Evolutionary conservation across 2,888 invertebrate species (phyloP), one percentile per base, ranked within the genome.

Genomic region (Beris morrisii): DNA sequence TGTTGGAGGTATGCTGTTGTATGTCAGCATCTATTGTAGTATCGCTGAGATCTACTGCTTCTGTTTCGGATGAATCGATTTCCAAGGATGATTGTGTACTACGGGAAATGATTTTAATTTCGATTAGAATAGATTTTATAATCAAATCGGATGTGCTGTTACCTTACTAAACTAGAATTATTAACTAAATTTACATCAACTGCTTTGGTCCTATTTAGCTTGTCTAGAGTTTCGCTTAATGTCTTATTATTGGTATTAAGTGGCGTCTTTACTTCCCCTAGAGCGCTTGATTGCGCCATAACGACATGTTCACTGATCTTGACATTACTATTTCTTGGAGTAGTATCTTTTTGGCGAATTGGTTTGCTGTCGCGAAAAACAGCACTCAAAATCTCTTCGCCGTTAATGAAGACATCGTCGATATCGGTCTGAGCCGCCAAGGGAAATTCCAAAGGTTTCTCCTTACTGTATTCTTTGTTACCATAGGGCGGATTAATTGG

Each of bases 351-450:
- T 43, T 65, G 44, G 15, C 64, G 55, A 31, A 65, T 48, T 38
- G 32, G 11, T 56, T 65, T 65, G 46, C 64, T 56, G 15, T 65
- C 54, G 11, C 64, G 56, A 48, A 65, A 55, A 32, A 55, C 58
- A 46, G 52, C 15, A 58, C 52, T 66, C 32, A 61, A 11, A 44
- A 75, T 67, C 76, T 76, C 67, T 71, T 75, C 4, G 30, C 59
- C 38, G 45, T 69, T n/a, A 61, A 65, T 32, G 71, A 75, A 59
- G 67, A 72, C 4, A 72, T 73, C 64, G 71, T 75, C 52, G 70
- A 72, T 64, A 73, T 75, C 58, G 71, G 72, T 70, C 71, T 75
- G 45, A 65, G 67, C 70, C 67, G 74, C 64, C 66, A 72, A 46
- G 63, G 73, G 70, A 55, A 69, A 52, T 52, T 67, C 67, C 38